Evolutionary conservation across 64 coral and sea anemone genomes (phyloP), one percentile per base, ranked within the genome.

Genomic region (Actinia tenebrosa): DNA sequence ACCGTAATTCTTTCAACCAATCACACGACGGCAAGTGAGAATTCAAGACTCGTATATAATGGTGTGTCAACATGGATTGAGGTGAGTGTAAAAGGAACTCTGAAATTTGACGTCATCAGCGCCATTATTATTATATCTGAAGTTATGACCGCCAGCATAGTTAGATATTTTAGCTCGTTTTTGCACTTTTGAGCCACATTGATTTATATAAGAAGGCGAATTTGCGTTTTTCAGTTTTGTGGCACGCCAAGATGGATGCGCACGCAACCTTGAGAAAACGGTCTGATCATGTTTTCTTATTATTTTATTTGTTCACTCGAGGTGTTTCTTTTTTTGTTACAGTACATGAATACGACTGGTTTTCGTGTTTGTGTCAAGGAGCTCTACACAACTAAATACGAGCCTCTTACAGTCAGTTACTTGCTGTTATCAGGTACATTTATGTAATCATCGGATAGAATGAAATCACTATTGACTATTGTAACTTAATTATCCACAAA

Each of bases 291-390:
- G n/a, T n/a, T n/a, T n/a, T n/a, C n/a, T n/a, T n/a, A 50, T 50
- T 37, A 37, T 37, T 37, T 4, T 77, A 27, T 23, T 77, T 77
- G 58, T 4, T 19, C 6, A 79, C 15, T 79, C 30, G 30, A 0
- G 30, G 30, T 1, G 30, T 37, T 37, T 16, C 44, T 44, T 16
- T 44, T 16, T 79, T 18, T 79, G 26, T 19, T 79, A 64, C 63
- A 89, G 88, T 43, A 77, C n/a, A 53, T 89, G 56, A 83, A 84
- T 80, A 84, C 82, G 0, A 84, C 81, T 18, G 81, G 81, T 14
- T 84, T 89, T 27, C 81, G 88, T 77, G 83, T 79, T 15, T 89
- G 88, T 20, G 79, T 89, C 62, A 89, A 89, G 62, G 88, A 89
- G 50, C 71, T 89, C 14, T 89, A 89, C 64, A 83, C 83, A n/a